Evolutionary conservation across 2,888 invertebrate species (phyloP).

Genomic region (Cataglyphis rosenhaueri): DNA sequence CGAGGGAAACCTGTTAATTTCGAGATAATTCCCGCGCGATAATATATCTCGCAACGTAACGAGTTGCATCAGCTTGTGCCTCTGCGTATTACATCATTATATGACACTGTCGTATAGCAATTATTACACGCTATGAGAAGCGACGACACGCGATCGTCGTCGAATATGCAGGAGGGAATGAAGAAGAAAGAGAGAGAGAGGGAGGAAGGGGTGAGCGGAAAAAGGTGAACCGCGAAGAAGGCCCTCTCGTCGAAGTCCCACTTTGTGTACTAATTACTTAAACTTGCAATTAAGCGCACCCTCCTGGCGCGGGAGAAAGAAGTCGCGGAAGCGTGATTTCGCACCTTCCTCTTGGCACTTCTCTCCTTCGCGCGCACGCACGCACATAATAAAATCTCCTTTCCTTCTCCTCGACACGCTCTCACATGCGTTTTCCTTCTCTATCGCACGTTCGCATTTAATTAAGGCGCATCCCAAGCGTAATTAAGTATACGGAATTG

Average conservation of each 20-base stretch:
- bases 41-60: background rate
- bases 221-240: conserved; percentile 54
- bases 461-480: conserved; percentile 77
- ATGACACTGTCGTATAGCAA: background rate
- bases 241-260: conserved; percentile 54
- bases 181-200: background rate
- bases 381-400: conserved; percentile 49
- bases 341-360: conserved; percentile 77
- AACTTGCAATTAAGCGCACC: conserved; percentile 79
- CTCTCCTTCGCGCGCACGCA: conserved; percentile 62
- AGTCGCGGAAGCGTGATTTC: conserved; percentile 80
- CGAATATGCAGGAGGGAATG: background rate
- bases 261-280: conserved; percentile 79
- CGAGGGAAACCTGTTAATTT: conserved; percentile 3
- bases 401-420: conserved; percentile 23
- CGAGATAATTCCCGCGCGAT: conserved; percentile 11
- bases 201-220: background rate
- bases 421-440: conserved; percentile 41
- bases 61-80: conserved; percentile 6
- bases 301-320: conserved; percentile 74
- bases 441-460: conserved; percentile 70
- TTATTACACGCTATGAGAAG: background rate
- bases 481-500: conserved; percentile 63
- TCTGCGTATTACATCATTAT: conserved; percentile 20
- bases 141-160: conserved; percentile 34